Evolutionary conservation across 2,113 vertebrate genomes (phyloP).

Genomic region (Dryoscopus gambensis): DNA sequence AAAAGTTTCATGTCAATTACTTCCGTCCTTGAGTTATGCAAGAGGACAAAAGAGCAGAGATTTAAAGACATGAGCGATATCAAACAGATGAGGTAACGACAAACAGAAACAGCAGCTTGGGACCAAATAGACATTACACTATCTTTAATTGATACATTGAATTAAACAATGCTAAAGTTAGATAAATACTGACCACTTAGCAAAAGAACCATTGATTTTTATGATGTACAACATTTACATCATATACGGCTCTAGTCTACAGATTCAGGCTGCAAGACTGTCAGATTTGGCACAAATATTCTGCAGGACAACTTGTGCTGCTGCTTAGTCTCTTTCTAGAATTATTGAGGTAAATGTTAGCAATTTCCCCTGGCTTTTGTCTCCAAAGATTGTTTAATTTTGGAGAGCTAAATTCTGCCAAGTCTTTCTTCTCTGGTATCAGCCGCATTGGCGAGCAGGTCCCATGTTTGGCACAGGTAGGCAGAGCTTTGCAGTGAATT

Average conservation of each 20-base stretch:
- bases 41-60: conserved; percentile 78
- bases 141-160: conserved; percentile 94
- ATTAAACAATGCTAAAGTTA: conserved; percentile 89
- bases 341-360: not conserved
- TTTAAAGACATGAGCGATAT: conserved; percentile 79
- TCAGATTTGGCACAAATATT: not conserved
- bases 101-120: conserved; percentile 83
- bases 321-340: not conserved
- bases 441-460: not conserved
- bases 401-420: not conserved
- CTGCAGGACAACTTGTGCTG: not conserved
- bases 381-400: not conserved
- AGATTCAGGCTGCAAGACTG: conserved; percentile 30
- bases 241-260: conserved; percentile 66
- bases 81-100: conserved; percentile 90
- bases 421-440: not conserved
- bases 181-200: conserved; percentile 99
- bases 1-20: conserved; percentile 94
- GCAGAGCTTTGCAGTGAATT: not conserved
- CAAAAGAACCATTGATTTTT: conserved; percentile 93
- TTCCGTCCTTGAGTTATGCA: conserved; percentile 94
- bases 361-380: not conserved
- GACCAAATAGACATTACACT: conserved; percentile 89
- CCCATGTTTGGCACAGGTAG: fast-evolving
- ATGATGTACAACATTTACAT: conserved; percentile 81